Evolutionary conservation across 2,113 vertebrate genomes (phyloP).

Genomic region (Arothron firmamentum): DNA sequence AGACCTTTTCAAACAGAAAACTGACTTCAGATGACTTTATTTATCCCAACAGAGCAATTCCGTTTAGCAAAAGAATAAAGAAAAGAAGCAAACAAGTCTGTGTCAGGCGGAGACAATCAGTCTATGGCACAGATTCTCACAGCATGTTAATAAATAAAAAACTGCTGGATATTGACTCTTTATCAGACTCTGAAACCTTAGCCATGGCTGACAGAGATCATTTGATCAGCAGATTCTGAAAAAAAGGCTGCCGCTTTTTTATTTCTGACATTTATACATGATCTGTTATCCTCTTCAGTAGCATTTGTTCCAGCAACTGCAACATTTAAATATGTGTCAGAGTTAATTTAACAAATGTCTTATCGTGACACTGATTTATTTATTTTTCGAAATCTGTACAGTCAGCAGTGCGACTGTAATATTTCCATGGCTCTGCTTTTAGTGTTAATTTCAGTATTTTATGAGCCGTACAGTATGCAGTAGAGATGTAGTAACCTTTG

Average conservation of each 20-base stretch:
- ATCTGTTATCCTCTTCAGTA: background rate
- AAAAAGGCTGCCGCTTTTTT: background rate
- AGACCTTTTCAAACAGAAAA: no score
- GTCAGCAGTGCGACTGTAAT: constrained; percentile 10
- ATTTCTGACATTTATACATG: background rate
- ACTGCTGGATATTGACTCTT: no score
- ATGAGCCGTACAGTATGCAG: background rate
- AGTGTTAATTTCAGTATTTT: background rate
- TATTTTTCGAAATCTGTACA: constrained; percentile 7
- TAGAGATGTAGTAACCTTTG: background rate
- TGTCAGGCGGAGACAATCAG: no score
- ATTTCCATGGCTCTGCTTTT: background rate
- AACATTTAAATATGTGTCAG: constrained; percentile 17
- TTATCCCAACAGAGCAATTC: no score
- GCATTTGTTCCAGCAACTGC: constrained; percentile 3
- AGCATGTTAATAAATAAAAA: no score
- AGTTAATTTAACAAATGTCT: background rate
- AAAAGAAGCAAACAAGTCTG: no score
- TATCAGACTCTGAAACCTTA: no score
- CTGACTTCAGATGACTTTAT: no score
- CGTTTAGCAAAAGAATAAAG: no score
- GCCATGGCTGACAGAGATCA: no score
- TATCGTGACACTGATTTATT: constrained; percentile 23
- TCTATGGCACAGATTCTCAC: no score
- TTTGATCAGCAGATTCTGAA: no score